Conservation (phyloP, 2,888 invertebrate species). For the Synanthedon vespiformis region DNA sequence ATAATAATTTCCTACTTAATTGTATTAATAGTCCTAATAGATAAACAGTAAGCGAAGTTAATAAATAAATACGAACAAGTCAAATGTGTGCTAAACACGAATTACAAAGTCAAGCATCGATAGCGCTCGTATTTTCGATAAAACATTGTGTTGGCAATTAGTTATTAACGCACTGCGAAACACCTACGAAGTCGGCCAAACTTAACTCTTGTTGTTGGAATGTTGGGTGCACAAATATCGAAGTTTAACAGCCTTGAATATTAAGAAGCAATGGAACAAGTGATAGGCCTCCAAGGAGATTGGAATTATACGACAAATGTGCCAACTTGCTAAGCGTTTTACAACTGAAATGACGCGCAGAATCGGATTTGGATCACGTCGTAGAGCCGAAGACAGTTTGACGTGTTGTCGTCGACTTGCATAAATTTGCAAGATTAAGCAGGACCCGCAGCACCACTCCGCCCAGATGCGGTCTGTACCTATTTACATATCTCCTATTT, state of each 20-base stretch:
- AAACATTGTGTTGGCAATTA: too few relatives aligned
- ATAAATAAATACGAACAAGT: too few relatives aligned
- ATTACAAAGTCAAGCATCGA: too few relatives aligned
- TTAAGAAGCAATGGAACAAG: conserved; percentile 29
- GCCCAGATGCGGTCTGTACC: conserved; percentile 33
- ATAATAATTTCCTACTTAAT: too few relatives aligned
- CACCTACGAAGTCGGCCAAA: too few relatives aligned
- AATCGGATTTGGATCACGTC: conserved; percentile 67
- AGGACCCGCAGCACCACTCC: conserved; percentile 23
- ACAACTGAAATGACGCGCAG: conserved; percentile 53
- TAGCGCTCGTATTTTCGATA: too few relatives aligned
- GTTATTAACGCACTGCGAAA: too few relatives aligned
- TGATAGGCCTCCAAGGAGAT: conserved; percentile 41
- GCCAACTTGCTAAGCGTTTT: conserved; percentile 61
- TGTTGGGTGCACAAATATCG: background rate
- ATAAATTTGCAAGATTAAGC: conserved; percentile 68
- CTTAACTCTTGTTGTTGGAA: background rate
- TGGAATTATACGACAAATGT: conserved; percentile 59
- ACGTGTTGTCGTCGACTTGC: conserved; percentile 62
- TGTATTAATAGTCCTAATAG: too few relatives aligned
- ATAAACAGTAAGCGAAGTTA: too few relatives aligned
- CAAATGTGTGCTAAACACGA: too few relatives aligned
- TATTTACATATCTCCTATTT: conserved; percentile 47
- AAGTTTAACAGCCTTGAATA: conserved; percentile 33
- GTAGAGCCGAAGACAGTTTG: conserved; percentile 57